Base-by-base conservation (phyloP, 1,140 invertebrate species). In the Rhizoglyphus robini region DNA sequence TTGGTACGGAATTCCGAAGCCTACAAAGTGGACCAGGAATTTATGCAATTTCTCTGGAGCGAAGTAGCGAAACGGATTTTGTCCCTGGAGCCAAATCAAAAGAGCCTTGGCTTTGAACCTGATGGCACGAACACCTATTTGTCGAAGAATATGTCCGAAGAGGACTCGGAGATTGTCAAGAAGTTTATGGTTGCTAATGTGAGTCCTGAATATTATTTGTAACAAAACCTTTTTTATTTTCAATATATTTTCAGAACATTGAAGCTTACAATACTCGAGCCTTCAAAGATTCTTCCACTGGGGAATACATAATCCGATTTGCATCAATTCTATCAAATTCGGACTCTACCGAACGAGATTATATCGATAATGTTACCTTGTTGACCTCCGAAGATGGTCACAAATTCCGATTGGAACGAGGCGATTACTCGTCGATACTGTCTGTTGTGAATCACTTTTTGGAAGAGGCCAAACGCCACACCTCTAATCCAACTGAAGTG, bases 121-220 rank as follows among this genome's bases (percentile, higher is more conserved):
- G 86, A 88, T 77, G 91, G 91, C 29, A 81, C 88, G 13, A 92
- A 90, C 4, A 92, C 90, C 32, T 97, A 97, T 75, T 90, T 91
- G 74, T 95, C 92, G 34, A 80, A 83, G 60, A 96, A 96, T 73
- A 90, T 89, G 74, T 88, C 84, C 30, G 77, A 83, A 68, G 81
- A 86, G 66, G 93, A 97, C 79, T 86, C 88, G 1, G 83, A 88
- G 68, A 75, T 86, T 59, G 84, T 92, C 2, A 88, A 87, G 72
- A 82, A 88, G 65, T 96, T 90, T 80, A 79, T 95, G 76, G 87
- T 87, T 69, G 78, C 79, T 1, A 84, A 88, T 72, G 75, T 76
- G 68, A 41, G 18, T 65, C n/a, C n/a, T n/a, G n/a, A n/a, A n/a
- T n/a, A n/a, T n/a, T n/a, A n/a, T 31, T n/a, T 51, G 20, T 41